Base-by-base conservation (phyloP, 92 coral and sea anemone genomes). In the Epizoanthus illoricatus region DNA sequence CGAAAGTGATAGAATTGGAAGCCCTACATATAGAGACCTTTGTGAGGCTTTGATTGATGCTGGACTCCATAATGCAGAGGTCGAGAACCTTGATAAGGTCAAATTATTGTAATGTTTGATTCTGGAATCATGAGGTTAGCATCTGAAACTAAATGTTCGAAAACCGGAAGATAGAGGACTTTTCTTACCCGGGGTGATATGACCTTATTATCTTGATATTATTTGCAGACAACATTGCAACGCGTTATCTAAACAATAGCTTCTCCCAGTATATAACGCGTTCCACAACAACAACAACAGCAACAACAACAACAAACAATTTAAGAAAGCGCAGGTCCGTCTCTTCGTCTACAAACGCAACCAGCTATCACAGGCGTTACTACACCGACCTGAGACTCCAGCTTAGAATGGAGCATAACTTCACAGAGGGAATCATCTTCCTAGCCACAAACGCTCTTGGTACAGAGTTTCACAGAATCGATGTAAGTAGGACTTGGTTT, bases 401-500 rank as follows among this genome's bases (percentile, higher is more conserved):
- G 24, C 75, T 88, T 68, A 79, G 84, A 69, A 81, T 88, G 24
- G 79, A 88, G 55, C 41, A 76, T 49, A 64, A 82, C 7, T 43
- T 62, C 45, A 88, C 88, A 36, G 83, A 88, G 67, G 85, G 90
- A 40, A 63, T 88, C 21, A 52, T 93, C 24, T 91, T 93, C 74
- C 84, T 90, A 17, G 87, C 89, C n/a, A 75, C 92, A 13, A 93
- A 93, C 81, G 90, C 91, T 63, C 88, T 90, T 73, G 97, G 97
- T 19, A 86, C 97, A 45, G 97, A 93, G 73, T 93, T 93, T 68
- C 78, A 69, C 41, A 84, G 92, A 69, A 82, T 93, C 10, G 97
- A 87, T 67, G 97, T 93, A 87, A 90, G 89, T 89, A 69, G 0
- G 49, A 5, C 9, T 5, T 45, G 7, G 49, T 45, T 45, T 45